Percentiles rank a stretch among this genome's conserved stretches.
phyloP scores from a whole-genome alignment of 2,113 vertebrate genomes.

The Leptodactylus fuscus region DNA sequence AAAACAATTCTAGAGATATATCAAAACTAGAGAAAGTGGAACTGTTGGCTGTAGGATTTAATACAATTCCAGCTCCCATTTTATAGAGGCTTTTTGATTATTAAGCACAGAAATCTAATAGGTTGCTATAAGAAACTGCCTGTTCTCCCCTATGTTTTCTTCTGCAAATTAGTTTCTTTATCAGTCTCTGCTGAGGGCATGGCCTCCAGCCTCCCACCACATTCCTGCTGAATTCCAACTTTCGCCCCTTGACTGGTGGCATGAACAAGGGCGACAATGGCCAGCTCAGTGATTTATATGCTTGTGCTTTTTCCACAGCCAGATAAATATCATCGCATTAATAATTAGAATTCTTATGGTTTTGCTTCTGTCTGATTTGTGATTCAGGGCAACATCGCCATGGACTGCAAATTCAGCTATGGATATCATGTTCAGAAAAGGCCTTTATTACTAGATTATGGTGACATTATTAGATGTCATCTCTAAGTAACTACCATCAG shows the following conservation, averaged over 20 bases:
- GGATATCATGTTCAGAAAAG: not conserved
- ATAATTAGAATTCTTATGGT: not conserved
- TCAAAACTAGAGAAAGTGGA: too few relatives aligned
- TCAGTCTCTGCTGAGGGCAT: not conserved
- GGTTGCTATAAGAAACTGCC: too few relatives aligned
- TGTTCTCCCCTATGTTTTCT: too few relatives aligned
- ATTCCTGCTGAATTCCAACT: conserved; percentile 49
- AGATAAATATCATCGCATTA: not conserved
- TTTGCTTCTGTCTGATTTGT: not conserved
- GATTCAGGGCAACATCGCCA: too few relatives aligned
- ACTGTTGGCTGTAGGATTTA: too few relatives aligned
- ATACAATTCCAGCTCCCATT: too few relatives aligned
- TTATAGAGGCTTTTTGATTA: too few relatives aligned
- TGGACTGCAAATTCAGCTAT: too few relatives aligned
- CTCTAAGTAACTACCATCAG: too few relatives aligned
- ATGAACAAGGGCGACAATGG: conserved; percentile 18
- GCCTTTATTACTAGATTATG: not conserved
- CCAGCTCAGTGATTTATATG: conserved; percentile 6
- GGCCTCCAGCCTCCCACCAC: conserved; percentile 21
- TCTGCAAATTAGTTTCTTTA: not conserved
- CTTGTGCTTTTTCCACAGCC: not conserved
- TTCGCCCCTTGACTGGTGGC: not conserved
- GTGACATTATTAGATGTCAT: not conserved
- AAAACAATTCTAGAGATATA: too few relatives aligned
- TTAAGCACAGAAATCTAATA: too few relatives aligned